Base-by-base conservation (phyloP, 2,888 invertebrate genomes). In the Dasypogon diadema region DNA sequence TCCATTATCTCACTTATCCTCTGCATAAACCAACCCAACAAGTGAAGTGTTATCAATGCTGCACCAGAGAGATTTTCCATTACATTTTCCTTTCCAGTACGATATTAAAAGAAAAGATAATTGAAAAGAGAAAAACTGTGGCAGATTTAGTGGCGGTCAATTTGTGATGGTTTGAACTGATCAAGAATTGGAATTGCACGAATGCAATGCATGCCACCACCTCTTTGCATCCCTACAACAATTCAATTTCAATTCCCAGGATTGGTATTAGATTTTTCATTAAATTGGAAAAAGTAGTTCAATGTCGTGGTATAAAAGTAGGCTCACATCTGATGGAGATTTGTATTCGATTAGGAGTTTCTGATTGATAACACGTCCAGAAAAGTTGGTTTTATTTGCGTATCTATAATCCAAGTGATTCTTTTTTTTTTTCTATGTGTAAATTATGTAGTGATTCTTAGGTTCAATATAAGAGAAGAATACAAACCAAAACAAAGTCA, bases 251-350 rank as follows among this genome's bases (percentile, higher is more conserved):
- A 21, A 12, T 42, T 18, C 34, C 48, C 55, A 10, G 22, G 8
- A 34, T 10, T 22, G 34, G 22, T 37, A n/a, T 55, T 55, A 34
- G 34, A 54, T 72, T 55, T n/a, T 72, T 55, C 34, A 72, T 72
- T 37, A 26, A 70, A 42, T 37, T 34, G 34, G 72, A 21, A 55
- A 73, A 73, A 73, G 72, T 73, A 73, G 72, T 56, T 73, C 72
- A 73, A 73, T 73, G 72, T 56, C 56, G 72, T 22, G n/a, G 55
- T 54, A 37, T 54, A 56, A 73, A 56, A 73, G 42, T 22, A 37
- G 3, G 14, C 4, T 37, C 24, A 2, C 37, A 24, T 37, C 46
- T 1, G 14, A 42, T 5, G 21, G 12, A 6, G 34, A 73, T 37
- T 65, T 65, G 65, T 16, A 65, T 65, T 65, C 48, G 65, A 46